These are phyloP conservation scores for Channa maculata DNA, from an alignment of 2,113 vertebrate species.

Conservation along the genomic window DNA sequence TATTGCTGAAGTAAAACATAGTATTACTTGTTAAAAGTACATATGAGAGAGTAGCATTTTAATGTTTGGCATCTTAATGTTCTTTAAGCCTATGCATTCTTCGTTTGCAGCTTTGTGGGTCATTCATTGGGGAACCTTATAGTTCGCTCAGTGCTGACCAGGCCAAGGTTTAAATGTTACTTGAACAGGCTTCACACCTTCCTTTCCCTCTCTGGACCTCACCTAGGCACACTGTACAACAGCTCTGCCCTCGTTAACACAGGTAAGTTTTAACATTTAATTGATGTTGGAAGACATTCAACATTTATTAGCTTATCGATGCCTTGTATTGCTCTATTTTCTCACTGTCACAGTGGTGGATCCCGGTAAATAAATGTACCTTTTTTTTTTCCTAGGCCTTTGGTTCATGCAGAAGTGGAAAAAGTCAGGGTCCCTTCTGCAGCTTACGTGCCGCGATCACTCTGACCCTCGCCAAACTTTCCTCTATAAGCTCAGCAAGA, in stretches of 20 bases:
- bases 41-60: neutral
- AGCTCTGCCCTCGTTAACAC: conserved; percentile 99
- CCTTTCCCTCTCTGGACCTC: conserved; percentile 96
- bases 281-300: neutral
- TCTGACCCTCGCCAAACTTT: conserved; percentile 98
- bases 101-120: conserved; percentile 91
- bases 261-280: conserved; percentile 80
- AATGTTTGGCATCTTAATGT: neutral
- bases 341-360: neutral
- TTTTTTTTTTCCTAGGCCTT: conserved; percentile 83
- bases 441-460: conserved; percentile 96
- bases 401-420: conserved; percentile 99
- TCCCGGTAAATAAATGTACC: neutral
- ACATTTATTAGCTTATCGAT: neutral
- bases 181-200: conserved; percentile 96
- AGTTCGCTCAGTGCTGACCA: conserved; percentile 95
- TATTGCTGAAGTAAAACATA: neutral
- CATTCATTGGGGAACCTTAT: conserved; percentile 98
- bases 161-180: conserved; percentile 96
- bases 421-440: conserved; percentile 96
- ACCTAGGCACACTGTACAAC: conserved; percentile 98
- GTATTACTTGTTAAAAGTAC: no score
- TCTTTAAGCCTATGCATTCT: neutral
- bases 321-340: neutral
- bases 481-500: conserved; percentile 98